Evolutionary conservation across 2,888 invertebrate genomes (phyloP).

Genomic region (Chrysotoxum bicinctum): DNA sequence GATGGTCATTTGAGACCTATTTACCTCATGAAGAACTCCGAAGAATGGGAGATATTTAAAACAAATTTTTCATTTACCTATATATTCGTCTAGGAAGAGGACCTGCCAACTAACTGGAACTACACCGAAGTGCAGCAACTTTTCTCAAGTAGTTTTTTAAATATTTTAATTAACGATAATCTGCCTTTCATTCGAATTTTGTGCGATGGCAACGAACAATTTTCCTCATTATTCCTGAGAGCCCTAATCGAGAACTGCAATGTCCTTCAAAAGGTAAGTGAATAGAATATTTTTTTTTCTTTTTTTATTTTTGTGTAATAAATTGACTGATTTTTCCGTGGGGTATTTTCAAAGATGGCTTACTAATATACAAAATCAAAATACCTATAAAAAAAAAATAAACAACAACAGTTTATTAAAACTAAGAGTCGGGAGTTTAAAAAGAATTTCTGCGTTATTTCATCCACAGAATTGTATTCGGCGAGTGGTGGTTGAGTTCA

Average conservation of each 20-base stretch:
- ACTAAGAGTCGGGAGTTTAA: slow-evolving; percentile 2
- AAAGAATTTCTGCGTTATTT: slow-evolving; percentile 20
- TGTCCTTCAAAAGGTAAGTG: slow-evolving; percentile 78
- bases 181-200: slow-evolving; percentile 79
- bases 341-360: neutral
- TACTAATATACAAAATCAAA: neutral
- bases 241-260: slow-evolving; percentile 77
- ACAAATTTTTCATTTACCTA: slow-evolving; percentile 25
- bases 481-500: slow-evolving; percentile 58
- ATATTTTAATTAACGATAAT: slow-evolving; percentile 80
- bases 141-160: slow-evolving; percentile 76
- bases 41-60: neutral
- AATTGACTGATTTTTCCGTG: slow-evolving; percentile 5
- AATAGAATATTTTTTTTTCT: slow-evolving; percentile 8
- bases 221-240: slow-evolving; percentile 78
- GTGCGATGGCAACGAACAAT: slow-evolving; percentile 78
- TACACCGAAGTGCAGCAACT: slow-evolving; percentile 77
- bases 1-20: slow-evolving; percentile 30
- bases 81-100: slow-evolving; percentile 36
- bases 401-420: slow-evolving; percentile 16
- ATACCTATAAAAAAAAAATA: neutral
- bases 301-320: neutral
- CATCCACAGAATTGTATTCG: slow-evolving; percentile 50
- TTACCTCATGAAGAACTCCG: neutral
- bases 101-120: slow-evolving; percentile 56